Evolutionary conservation across 2,888 invertebrate genomes (phyloP).

Genomic region (Pomacea canaliculata): DNA sequence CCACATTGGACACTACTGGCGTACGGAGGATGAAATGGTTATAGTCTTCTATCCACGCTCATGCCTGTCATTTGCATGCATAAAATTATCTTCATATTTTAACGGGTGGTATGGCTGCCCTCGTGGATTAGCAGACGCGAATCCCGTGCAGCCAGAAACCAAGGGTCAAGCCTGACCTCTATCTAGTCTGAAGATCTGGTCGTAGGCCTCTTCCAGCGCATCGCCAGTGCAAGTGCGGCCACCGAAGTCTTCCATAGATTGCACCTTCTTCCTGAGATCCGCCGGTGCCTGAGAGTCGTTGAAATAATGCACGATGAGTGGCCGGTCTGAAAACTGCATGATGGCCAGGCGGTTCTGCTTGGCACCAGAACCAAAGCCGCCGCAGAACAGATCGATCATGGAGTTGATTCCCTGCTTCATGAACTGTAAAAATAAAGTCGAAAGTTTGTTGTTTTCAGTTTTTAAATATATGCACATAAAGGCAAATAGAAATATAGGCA

Average conservation of each 20-base stretch:
- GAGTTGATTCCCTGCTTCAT: constrained; percentile 26
- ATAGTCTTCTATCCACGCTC: too few relatives aligned
- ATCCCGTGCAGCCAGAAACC: too few relatives aligned
- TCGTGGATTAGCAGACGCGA: too few relatives aligned
- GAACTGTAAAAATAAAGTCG: neutral
- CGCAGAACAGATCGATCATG: constrained; percentile 32
- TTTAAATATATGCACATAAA: too few relatives aligned
- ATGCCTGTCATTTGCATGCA: too few relatives aligned
- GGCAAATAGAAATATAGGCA: too few relatives aligned
- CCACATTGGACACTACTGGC: too few relatives aligned
- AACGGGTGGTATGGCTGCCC: too few relatives aligned
- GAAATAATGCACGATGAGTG: constrained; percentile 23
- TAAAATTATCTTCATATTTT: too few relatives aligned
- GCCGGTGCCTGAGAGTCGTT: constrained; percentile 22
- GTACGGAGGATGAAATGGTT: too few relatives aligned
- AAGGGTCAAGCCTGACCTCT: constrained; percentile 7
- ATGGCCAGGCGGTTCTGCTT: constrained; percentile 29
- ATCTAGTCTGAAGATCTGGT: constrained; percentile 14
- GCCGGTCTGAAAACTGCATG: constrained; percentile 25
- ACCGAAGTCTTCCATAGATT: constrained; percentile 12
- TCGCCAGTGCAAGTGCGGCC: constrained; percentile 30
- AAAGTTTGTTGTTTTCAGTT: too few relatives aligned
- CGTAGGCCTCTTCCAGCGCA: constrained; percentile 11
- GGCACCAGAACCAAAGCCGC: constrained; percentile 21
- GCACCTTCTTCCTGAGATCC: constrained; percentile 21